phyloP scores from a whole-genome alignment of 2,797 vertebrate species.

The Danio kyathit region DNA sequence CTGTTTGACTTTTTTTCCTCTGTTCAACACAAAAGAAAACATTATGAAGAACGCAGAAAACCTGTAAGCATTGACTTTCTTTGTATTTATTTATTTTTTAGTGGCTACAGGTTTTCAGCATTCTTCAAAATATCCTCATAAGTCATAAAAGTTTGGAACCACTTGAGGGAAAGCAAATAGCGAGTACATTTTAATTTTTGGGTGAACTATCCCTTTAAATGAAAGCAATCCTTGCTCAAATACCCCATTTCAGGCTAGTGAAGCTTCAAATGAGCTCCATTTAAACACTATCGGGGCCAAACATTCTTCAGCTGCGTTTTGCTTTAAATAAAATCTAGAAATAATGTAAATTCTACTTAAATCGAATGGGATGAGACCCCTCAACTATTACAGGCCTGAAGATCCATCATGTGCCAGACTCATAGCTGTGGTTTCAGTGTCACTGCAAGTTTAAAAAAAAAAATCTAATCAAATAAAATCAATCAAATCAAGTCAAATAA shows the following conservation, averaged over 20 bases:
- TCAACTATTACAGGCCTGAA: slow-evolving; percentile 32
- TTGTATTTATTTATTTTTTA: too few species aligned
- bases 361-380: slow-evolving; percentile 47
- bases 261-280: slow-evolving; percentile 31
- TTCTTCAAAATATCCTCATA: too few species aligned
- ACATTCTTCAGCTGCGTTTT: slow-evolving; percentile 33
- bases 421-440: slow-evolving; percentile 52
- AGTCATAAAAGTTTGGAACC: too few species aligned
- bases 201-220: background rate
- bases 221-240: slow-evolving; percentile 42
- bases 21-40: too few species aligned
- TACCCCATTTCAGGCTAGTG: slow-evolving; percentile 34
- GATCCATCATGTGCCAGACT: slow-evolving; percentile 49
- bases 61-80: too few species aligned
- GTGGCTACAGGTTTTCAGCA: too few species aligned
- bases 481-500: slow-evolving; percentile 40
- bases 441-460: slow-evolving; percentile 50
- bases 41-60: too few species aligned
- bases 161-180: too few species aligned
- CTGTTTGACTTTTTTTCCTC: background rate
- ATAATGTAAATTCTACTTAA: slow-evolving; percentile 41
- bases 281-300: slow-evolving; percentile 26
- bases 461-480: too few species aligned
- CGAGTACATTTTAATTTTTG: too few species aligned
- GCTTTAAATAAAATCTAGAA: slow-evolving; percentile 20